Conservation (phyloP, 2,797 vertebrate species). For the Manis crassicaudata region DNA sequence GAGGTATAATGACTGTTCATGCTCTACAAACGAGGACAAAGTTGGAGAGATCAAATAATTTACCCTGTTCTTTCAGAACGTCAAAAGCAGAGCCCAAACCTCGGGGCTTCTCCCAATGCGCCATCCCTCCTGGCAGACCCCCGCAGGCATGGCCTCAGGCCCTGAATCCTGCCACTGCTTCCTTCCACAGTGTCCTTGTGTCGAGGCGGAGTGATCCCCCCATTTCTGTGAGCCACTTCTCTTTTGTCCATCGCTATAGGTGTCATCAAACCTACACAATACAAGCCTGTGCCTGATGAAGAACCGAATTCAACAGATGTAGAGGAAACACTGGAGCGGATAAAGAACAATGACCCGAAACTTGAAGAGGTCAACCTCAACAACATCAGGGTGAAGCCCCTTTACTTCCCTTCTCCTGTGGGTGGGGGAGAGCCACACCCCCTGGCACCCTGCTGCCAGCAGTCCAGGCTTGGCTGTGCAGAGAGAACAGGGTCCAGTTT, state of each 20-base stretch:
- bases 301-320: constrained; percentile 96
- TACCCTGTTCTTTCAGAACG: background rate
- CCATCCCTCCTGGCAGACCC: fast-evolving
- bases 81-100: background rate
- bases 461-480: background rate
- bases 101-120: background rate
- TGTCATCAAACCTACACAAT: constrained; percentile 96
- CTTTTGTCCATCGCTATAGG: constrained; percentile 81
- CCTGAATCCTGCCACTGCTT: background rate
- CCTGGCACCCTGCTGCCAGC: background rate
- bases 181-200: background rate
- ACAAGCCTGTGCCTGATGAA: constrained; percentile 97
- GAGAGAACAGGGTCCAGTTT: background rate
- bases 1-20: background rate
- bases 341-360: constrained; percentile 94
- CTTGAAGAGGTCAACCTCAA: constrained; percentile 98
- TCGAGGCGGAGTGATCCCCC: background rate
- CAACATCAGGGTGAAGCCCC: constrained; percentile 93
- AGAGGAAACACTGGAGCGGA: constrained; percentile 92
- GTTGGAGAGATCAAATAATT: background rate
- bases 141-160: fast-evolving
- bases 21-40: background rate
- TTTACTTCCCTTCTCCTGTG: background rate
- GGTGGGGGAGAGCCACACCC: fast-evolving
- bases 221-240: background rate